phyloP scores from a whole-genome alignment of 2,797 vertebrate species.

The Anolis apletophallus region DNA sequence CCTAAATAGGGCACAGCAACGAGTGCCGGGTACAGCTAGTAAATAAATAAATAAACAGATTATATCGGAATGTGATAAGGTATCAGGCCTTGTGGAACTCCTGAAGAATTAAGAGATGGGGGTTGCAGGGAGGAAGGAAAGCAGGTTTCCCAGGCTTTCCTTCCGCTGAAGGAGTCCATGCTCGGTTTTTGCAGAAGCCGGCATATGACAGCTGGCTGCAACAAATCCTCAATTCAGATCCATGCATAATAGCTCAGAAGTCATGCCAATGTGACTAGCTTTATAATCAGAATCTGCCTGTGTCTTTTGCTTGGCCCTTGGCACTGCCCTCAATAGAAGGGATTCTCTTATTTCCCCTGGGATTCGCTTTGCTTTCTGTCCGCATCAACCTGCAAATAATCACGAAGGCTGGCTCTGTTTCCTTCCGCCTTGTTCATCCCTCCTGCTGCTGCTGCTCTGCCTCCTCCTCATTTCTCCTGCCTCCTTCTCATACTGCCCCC shows the following conservation, averaged over 20 bases:
- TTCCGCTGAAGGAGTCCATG: not conserved
- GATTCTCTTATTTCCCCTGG: not conserved
- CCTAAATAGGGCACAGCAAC: too few species aligned
- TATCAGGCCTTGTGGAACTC: not conserved
- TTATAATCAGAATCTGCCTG: not conserved
- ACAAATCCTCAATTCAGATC: not conserved
- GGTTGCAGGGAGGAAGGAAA: not conserved
- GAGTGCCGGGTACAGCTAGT: too few species aligned
- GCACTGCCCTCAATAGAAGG: not conserved
- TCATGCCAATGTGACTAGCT: not conserved
- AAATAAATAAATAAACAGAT: too few species aligned
- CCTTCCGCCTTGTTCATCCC: not conserved
- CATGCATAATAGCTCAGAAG: not conserved
- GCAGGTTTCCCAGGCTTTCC: not conserved
- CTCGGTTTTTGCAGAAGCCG: slow-evolving; percentile 1
- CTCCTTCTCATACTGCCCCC: not conserved
- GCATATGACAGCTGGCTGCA: not conserved
- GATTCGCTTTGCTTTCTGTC: not conserved
- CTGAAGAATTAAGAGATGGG: not conserved
- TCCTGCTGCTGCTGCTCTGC: not conserved
- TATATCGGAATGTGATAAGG: too few species aligned
- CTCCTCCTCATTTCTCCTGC: not conserved
- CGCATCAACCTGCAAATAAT: not conserved
- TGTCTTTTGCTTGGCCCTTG: not conserved
- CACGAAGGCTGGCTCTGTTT: not conserved